Conservation (phyloP, 2,113 vertebrate genomes). For the Capreolus pygargus region DNA sequence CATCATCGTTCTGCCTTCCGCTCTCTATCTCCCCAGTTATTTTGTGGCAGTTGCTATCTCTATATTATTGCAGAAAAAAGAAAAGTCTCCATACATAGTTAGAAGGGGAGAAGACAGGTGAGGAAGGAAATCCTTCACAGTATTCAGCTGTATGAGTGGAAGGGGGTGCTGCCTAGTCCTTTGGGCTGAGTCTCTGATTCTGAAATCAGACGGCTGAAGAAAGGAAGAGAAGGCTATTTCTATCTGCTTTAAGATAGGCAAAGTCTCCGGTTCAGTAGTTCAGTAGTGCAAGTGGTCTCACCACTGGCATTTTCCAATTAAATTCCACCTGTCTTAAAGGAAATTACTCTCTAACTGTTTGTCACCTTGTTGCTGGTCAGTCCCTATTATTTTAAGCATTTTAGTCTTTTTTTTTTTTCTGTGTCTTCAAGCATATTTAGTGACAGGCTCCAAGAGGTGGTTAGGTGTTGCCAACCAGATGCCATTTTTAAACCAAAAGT, state of each 20-base stretch:
- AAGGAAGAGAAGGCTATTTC: background rate
- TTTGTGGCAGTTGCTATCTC: background rate
- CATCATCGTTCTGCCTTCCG: background rate
- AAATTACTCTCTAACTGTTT: constrained; percentile 9
- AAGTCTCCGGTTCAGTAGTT: background rate
- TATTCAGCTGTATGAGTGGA: background rate
- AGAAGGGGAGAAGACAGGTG: background rate
- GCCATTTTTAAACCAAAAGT: constrained; percentile 55
- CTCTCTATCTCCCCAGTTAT: background rate
- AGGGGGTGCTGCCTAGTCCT: background rate
- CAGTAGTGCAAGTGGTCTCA: background rate
- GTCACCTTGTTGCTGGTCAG: background rate
- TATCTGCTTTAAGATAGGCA: background rate
- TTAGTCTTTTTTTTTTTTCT: background rate
- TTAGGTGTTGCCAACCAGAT: constrained; percentile 39
- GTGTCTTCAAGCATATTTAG: background rate
- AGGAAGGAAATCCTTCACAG: background rate
- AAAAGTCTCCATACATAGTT: background rate
- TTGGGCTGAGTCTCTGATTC: background rate
- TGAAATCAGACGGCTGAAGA: background rate
- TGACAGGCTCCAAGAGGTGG: background rate
- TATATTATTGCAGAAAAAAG: background rate
- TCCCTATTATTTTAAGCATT: background rate
- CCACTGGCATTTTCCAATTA: background rate
- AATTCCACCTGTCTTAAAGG: background rate